Evolutionary conservation across 1,140 invertebrate genomes (phyloP).

Genomic region (Heliconius himera): DNA sequence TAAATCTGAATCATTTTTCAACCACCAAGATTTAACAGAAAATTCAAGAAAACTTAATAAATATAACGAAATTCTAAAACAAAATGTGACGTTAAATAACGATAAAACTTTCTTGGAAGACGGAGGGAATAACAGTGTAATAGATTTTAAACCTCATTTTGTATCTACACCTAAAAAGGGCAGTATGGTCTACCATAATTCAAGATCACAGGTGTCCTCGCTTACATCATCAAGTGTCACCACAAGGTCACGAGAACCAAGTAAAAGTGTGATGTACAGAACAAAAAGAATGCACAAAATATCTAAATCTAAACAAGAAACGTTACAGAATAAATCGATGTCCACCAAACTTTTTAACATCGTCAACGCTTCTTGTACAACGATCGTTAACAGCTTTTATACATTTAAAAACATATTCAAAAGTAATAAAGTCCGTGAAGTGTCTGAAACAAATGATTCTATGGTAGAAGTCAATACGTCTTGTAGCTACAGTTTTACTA

Average conservation of each 20-base stretch:
- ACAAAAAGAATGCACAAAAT: neutral
- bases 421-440: conserved; percentile 14
- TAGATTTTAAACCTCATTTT: conserved; percentile 50
- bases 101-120: conserved; percentile 2
- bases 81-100: neutral
- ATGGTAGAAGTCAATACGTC: neutral
- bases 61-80: neutral
- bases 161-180: conserved; percentile 51
- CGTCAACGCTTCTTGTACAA: conserved; percentile 65
- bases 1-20: neutral
- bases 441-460: conserved; percentile 15
- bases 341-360: conserved; percentile 55
- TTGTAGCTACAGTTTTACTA: conserved; percentile 59
- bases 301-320: conserved; percentile 28
- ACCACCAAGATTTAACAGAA: neutral
- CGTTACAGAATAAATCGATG: conserved; percentile 44
- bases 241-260: neutral
- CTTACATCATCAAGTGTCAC: neutral
- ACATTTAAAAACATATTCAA: conserved; percentile 56
- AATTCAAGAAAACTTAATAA: neutral
- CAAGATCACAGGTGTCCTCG: neutral
- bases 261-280: conserved; percentile 15
- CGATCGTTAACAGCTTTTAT: conserved; percentile 55
- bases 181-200: neutral
- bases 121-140: conserved; percentile 1